Conservation (phyloP, 2,113 vertebrate species). For the Catharus minimus region DNA sequence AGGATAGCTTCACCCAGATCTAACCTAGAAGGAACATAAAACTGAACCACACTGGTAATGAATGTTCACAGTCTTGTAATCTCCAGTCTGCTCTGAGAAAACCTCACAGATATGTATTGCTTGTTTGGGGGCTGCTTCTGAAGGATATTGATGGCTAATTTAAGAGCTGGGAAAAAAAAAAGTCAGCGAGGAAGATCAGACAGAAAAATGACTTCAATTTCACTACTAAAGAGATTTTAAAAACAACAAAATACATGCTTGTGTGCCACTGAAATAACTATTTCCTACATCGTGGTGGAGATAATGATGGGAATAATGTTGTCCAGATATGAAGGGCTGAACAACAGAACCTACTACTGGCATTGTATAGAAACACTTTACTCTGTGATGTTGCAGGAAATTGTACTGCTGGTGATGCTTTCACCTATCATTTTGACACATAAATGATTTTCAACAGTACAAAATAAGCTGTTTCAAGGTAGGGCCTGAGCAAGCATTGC, state of each 20-base stretch:
- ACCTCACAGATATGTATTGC: neutral
- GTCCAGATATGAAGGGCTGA: constrained; percentile 16
- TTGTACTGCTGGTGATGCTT: neutral
- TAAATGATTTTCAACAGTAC: neutral
- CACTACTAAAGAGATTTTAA: constrained; percentile 26
- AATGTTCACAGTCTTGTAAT: neutral
- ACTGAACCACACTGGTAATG: neutral
- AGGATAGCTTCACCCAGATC: neutral
- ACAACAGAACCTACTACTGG: neutral
- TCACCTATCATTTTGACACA: neutral
- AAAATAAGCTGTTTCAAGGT: neutral
- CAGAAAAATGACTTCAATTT: neutral
- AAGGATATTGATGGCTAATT: neutral
- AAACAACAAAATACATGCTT: constrained; percentile 34
- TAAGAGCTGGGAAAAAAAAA: neutral
- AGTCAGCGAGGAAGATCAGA: neutral
- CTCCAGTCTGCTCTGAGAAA: neutral
- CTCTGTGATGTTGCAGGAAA: neutral
- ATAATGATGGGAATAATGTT: constrained; percentile 46
- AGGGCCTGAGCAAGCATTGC: neutral
- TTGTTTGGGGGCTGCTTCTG: neutral
- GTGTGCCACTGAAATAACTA: constrained; percentile 52
- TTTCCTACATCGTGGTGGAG: neutral
- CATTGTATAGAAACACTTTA: neutral
- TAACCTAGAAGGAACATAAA: neutral